Evolutionary conservation across 1,140 invertebrate genomes (phyloP), one percentile per base, ranked within the genome.

Genomic region (Vollenhovia emeryi): DNA sequence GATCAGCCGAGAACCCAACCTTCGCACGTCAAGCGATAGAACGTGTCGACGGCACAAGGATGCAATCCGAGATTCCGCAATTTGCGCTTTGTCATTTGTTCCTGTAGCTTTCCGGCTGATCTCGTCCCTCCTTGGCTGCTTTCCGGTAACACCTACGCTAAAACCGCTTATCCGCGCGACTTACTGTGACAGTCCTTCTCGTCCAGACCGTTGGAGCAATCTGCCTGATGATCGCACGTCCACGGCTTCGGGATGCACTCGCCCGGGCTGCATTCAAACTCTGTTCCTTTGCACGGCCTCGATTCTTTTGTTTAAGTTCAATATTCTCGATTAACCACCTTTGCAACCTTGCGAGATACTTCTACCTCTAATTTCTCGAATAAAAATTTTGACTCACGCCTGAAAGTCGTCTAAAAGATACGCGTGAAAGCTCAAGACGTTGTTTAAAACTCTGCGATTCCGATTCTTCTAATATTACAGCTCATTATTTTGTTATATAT

Each of bases 191-290:
- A 98, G 91, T 97, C 96, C 75, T 96, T 95, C 93, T 96, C 94
- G 91, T 97, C 97, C 90, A 95, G 93, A 85, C 94, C 94, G 92
- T 97, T 95, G 0, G 89, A 85, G 91, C 97, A 98, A 91, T 97
- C 96, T 59, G 95, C 93, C 87, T 97, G 96, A 11, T 96, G 96
- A 94, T 99, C 98, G 94, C 98, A 99, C 9, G 97, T 93, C 96
- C 96, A 96, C 36, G 68, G 91, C 82, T 86, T 93, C 57, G 93
- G 86, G 64, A 95, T 93, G 84, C 95, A 95, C 68, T 93, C 89
- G n/a, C 93, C 93, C n/a, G 92, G 92, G 36, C 90, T 92, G 90
- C 95, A 95, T 86, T 94, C 87, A 87, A 94, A 95, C 85, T 94
- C 93, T 69, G 86, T 89, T 69, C 92, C 90, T 30, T 87, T 85